Evolutionary conservation across 53 echinoderm and acorn worm genomes (phyloP).

Genomic region (Patiria pectinifera): DNA sequence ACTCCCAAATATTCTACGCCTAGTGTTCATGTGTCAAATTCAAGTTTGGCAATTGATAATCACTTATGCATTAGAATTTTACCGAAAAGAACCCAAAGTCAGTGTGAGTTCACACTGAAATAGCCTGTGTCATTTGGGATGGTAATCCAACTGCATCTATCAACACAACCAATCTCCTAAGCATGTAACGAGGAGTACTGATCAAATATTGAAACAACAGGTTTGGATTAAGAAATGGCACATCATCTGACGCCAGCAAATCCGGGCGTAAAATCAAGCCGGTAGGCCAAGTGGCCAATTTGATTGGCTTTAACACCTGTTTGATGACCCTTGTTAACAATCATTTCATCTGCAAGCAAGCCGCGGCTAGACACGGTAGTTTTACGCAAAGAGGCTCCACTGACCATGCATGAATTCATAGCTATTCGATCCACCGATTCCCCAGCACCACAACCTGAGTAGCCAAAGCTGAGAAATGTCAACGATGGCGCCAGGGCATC

Average conservation of each 20-base stretch:
- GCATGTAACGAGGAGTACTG: not conserved
- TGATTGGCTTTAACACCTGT: conserved; percentile 45
- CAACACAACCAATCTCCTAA: not conserved
- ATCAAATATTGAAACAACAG: conserved; percentile 50
- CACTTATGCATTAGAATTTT: not conserved
- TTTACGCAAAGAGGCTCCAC: conserved; percentile 19
- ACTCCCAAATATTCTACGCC: no score
- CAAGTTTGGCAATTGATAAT: not conserved
- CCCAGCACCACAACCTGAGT: conserved; percentile 30
- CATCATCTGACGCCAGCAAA: conserved; percentile 32
- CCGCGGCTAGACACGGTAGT: conserved; percentile 18
- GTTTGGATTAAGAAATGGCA: conserved; percentile 13
- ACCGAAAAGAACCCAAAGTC: not conserved
- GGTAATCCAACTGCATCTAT: not conserved
- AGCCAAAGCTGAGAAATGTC: conserved; percentile 24
- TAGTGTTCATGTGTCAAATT: no score
- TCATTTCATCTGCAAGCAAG: conserved; percentile 43
- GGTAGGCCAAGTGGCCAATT: conserved; percentile 11
- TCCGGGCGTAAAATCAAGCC: conserved; percentile 51
- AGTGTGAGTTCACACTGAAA: not conserved
- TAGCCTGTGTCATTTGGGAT: not conserved
- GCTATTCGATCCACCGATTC: conserved; percentile 58
- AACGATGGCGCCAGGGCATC: conserved; percentile 43
- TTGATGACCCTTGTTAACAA: conserved; percentile 21
- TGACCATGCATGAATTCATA: conserved; percentile 62